These are phyloP conservation scores for Pyrochroa serraticornis DNA, from an alignment of 2,888 invertebrate species.

Conservation along the genomic window DNA sequence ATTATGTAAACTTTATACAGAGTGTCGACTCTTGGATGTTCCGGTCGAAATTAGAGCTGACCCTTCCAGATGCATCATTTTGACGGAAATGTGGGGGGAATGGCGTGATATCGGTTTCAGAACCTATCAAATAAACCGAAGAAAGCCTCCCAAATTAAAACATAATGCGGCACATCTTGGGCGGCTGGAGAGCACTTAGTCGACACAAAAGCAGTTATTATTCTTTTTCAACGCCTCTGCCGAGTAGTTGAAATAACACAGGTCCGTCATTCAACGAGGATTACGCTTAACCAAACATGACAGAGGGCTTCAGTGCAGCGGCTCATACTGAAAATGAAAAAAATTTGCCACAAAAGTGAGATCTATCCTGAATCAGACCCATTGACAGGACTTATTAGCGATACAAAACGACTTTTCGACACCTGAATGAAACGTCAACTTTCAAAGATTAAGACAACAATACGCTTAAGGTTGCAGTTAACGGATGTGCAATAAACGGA, in stretches of 20 bases:
- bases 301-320: constrained; percentile 8
- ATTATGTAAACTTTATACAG: no score
- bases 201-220: constrained; percentile 40
- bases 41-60: no score
- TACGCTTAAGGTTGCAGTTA: no score
- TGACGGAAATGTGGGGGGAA: no score
- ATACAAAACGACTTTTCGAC: neutral
- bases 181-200: constrained; percentile 19
- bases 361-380: constrained; percentile 10
- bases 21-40: no score
- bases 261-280: constrained; percentile 38
- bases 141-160: constrained; percentile 14
- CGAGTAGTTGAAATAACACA: constrained; percentile 47
- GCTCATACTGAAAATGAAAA: constrained; percentile 28
- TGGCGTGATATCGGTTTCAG: no score
- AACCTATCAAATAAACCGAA: neutral
- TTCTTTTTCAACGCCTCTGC: constrained; percentile 44
- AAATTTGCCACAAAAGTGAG: constrained; percentile 33
- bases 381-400: constrained; percentile 26
- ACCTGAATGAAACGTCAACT: constrained; percentile 1
- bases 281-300: constrained; percentile 32
- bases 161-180: constrained; percentile 13
- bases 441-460: constrained; percentile 6
- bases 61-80: no score
- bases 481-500: no score